Base-by-base conservation (phyloP, 2,797 vertebrate species). In the Steatocranus sp. region DNA sequence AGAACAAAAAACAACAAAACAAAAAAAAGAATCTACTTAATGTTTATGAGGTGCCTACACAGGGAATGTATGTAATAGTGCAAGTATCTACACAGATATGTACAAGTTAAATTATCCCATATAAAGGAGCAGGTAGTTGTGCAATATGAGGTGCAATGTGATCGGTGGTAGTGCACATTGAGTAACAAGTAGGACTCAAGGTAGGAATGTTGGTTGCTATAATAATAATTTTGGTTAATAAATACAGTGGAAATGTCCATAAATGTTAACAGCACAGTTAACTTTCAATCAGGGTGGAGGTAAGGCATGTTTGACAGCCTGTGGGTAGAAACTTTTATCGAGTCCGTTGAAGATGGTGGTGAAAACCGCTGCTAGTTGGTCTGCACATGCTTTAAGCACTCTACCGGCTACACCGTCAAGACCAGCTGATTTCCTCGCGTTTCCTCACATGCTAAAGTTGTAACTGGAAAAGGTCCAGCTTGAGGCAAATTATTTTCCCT, bases 381-480 rank as follows among this genome's bases (percentile, higher is more conserved):
- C 56, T 34, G 56, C 56, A 34, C 17, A 1, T 61, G 30, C 56
- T 5, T 61, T 3, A 61, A 61, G 1, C 17, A 34, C 56, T 32
- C 9, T 34, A 30, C 50, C 4, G 0, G 11, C 20, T 53, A 53
- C 4, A 53, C 50, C 4, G 0, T 25, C 4, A 53, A 23, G 6
- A 53, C 0, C 0, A 53, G 20, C 20, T 14, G 20, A 20, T 53
- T 53, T 14, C 20, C n/a, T 50, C n/a, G 5, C n/a, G 88, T 87
- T 50, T 50, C n/a, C 50, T 25, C 20, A 53, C 0, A 88, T 87
- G 78, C 86, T 87, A n/a, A 89, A 85, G 56, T 87, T 92, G 81
- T 88, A 94, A 93, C 92, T 93, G 93, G 88, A 92, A 94, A 84
- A 81, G 18, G 63, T 86, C 63, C 80, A 87, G 87, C 83, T 82